These are phyloP conservation scores for Lasius fuliginosus DNA, from an alignment of 2,888 invertebrate genomes.

Conservation along the genomic window DNA sequence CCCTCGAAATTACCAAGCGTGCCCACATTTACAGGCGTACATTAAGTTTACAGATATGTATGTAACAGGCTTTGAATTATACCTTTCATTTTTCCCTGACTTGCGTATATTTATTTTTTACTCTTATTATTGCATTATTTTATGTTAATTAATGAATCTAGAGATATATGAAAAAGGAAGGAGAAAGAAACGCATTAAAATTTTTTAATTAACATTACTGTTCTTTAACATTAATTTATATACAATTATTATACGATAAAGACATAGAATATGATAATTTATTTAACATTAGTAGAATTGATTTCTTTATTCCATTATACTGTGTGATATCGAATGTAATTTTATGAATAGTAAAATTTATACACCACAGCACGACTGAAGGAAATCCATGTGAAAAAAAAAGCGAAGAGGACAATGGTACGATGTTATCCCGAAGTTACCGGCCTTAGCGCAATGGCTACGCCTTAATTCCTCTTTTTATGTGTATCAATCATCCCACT, in stretches of 20 bases:
- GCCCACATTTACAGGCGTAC: conserved; percentile 14
- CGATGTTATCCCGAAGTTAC: conserved; percentile 44
- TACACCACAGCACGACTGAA: background rate
- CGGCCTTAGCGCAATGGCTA: conserved; percentile 38
- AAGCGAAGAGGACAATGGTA: conserved; percentile 12
- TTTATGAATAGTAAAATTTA: conserved; percentile 31
- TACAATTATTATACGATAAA: background rate
- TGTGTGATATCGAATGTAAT: background rate
- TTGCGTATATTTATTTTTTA: conserved; percentile 13
- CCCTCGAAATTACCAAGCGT: conserved; percentile 58
- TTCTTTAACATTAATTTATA: background rate
- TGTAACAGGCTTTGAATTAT: conserved; percentile 32
- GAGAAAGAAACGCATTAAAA: background rate
- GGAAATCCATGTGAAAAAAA: background rate
- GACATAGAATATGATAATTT: background rate
- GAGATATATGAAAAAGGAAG: background rate
- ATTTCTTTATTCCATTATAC: background rate
- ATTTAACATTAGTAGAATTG: background rate
- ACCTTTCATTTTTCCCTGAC: conserved; percentile 28
- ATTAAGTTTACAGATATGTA: conserved; percentile 29
- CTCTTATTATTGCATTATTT: conserved; percentile 39
- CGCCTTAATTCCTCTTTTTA: conserved; percentile 75
- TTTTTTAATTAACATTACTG: conserved; percentile 24
- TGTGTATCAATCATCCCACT: conserved; percentile 80
- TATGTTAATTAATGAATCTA: conserved; percentile 2